Evolutionary conservation across 2,888 invertebrate genomes (phyloP), one percentile per base, ranked within the genome.

Genomic region (Hirudinaria manillensis): DNA sequence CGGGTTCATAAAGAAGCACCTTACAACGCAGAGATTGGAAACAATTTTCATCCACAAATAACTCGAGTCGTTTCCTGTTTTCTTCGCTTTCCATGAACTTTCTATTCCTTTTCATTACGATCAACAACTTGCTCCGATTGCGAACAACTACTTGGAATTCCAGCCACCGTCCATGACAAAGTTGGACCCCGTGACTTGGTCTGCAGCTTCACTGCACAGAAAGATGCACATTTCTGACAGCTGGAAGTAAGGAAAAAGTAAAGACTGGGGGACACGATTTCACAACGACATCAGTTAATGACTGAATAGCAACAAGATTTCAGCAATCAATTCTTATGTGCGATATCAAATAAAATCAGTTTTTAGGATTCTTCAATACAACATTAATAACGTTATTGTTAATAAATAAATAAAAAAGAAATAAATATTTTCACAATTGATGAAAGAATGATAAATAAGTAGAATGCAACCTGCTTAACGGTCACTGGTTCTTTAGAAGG

Each of bases 111-210:
- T 16, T 45, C 45, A 10, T 36, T 36, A 45, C 45, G n/a, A n/a
- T n/a, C n/a, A n/a, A n/a, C n/a, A n/a, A n/a, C n/a, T n/a, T n/a
- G n/a, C n/a, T n/a, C n/a, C n/a, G n/a, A n/a, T n/a, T n/a, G n/a
- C n/a, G n/a, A 4, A 10, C 3, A 45, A 45, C 53, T 76, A 78
- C 65, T 78, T 76, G 6, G 77, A 65, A 29, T 76, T 76, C 77
- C 78, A 79, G 29, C 81, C 82, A 29, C 79, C 82, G 53, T 82
- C 82, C 45, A 82, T 78, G 21, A 80, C 71, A 0, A 82, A 72
- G 24, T 80, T 78, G 1, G 81, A 77, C 2, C 81, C 82, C 4
- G 81, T 82, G 74, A 82, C 80, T 71, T 80, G 81, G 13, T 76
- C 77, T 10, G 80, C 81, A 6, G 78, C 78, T 13, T 80, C 77